A percentile compares a stretch with the other conserved stretches of the same genome.
phyloP scores from a whole-genome alignment of 2,797 vertebrate genomes.

The Poeciliopsis paucimaculata region DNA sequence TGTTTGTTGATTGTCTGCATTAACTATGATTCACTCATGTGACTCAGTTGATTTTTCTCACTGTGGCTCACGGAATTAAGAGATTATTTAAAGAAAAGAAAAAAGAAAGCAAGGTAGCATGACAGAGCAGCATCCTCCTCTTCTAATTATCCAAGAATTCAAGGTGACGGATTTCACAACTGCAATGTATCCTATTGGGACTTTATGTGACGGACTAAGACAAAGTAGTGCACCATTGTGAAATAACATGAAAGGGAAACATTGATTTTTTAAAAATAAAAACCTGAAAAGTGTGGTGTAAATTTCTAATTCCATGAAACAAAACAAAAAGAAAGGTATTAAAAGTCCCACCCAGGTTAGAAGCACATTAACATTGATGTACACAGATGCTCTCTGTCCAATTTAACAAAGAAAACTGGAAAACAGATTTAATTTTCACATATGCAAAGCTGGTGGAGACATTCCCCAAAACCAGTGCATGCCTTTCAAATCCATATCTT shows the following conservation, averaged over 20 bases:
- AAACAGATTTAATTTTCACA: neutral
- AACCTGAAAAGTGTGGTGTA: neutral
- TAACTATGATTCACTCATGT: conserved; percentile 60
- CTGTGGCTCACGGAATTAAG: conserved; percentile 38
- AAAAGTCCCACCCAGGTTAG: neutral
- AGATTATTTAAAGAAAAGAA: conserved; percentile 29
- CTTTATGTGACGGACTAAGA: neutral
- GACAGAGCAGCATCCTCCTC: neutral
- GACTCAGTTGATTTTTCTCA: conserved; percentile 57
- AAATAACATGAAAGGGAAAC: neutral
- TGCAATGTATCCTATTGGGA: neutral
- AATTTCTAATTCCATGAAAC: neutral
- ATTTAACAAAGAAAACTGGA: neutral
- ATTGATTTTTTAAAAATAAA: neutral
- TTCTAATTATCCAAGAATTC: neutral
- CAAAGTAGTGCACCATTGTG: neutral
- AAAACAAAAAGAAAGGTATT: neutral
- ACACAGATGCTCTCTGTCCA: neutral
- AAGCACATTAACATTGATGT: neutral
- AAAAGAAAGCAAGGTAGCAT: neutral
- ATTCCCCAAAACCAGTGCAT: neutral
- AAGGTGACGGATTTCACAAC: neutral
- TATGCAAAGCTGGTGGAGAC: neutral
- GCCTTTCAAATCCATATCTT: neutral
- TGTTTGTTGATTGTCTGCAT: conserved; percentile 60